These are phyloP conservation scores for Nysson spinosus DNA, from an alignment of 2,888 invertebrate genomes.

Conservation along the genomic window DNA sequence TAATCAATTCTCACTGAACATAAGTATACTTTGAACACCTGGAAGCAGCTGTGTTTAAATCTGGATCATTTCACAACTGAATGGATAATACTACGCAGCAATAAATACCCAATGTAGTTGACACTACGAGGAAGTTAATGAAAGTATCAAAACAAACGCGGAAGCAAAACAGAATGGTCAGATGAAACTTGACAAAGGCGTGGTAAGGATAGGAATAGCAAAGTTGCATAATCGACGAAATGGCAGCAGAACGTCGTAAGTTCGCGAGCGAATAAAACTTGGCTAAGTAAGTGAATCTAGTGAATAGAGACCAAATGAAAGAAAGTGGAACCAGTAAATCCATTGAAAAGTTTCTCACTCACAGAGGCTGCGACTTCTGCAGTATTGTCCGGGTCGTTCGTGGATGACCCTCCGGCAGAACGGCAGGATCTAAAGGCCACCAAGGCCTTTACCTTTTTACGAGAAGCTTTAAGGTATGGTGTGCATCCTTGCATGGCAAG, in stretches of 20 bases:
- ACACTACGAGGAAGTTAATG: too few relatives aligned
- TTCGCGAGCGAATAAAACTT: conserved; percentile 67
- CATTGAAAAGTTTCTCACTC: conserved; percentile 66
- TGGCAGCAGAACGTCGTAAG: conserved; percentile 59
- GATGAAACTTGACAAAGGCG: conserved; percentile 25
- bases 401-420: conserved; percentile 55
- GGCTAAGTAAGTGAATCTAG: conserved; percentile 69
- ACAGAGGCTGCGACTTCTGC: conserved; percentile 50
- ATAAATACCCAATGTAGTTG: too few relatives aligned
- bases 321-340: conserved; percentile 65
- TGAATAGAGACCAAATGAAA: conserved; percentile 64
- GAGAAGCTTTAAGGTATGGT: conserved; percentile 33
- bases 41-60: too few relatives aligned
- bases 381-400: conserved; percentile 56
- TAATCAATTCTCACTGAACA: too few relatives aligned
- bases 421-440: conserved; percentile 39
- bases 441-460: conserved; percentile 38
- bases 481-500: conserved; percentile 42
- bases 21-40: too few relatives aligned
- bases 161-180: not conserved
- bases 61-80: too few relatives aligned
- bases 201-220: conserved; percentile 18
- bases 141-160: too few relatives aligned
- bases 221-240: conserved; percentile 66
- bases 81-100: too few relatives aligned